Evolutionary conservation across 2,113 vertebrate genomes (phyloP).

Genomic region (Columbina picui): DNA sequence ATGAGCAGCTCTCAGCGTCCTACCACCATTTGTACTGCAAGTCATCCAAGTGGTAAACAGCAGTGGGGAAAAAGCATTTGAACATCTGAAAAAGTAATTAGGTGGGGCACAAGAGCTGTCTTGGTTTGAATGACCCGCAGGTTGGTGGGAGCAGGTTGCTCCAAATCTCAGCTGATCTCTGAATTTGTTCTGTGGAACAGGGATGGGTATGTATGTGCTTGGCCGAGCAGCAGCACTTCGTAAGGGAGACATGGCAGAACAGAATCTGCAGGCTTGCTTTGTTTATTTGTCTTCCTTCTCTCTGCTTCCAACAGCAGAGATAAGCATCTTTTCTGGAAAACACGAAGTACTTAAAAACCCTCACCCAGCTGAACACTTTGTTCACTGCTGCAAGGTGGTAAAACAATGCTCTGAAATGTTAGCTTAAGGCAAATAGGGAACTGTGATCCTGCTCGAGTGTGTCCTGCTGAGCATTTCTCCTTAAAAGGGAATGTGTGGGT

Average conservation of each 20-base stretch:
- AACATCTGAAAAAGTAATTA: neutral
- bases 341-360: neutral
- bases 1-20: neutral
- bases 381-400: neutral
- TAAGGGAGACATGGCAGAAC: neutral
- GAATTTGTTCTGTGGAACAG: neutral
- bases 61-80: neutral
- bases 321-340: conserved; percentile 46
- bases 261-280: neutral
- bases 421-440: neutral
- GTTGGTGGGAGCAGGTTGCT: neutral
- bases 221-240: neutral
- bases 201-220: neutral
- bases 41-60: neutral
- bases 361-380: neutral
- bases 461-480: conserved; percentile 44
- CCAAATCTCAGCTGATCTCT: neutral
- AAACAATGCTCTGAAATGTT: conserved; percentile 2
- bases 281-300: conserved; percentile 36
- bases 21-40: neutral
- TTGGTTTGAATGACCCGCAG: neutral
- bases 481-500: conserved; percentile 62
- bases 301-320: neutral
- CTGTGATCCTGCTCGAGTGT: neutral
- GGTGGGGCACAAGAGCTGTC: neutral